Evolutionary conservation across 1,140 invertebrate genomes (phyloP), one percentile per base, ranked within the genome.

Genomic region (Trichonephila clavipes): DNA sequence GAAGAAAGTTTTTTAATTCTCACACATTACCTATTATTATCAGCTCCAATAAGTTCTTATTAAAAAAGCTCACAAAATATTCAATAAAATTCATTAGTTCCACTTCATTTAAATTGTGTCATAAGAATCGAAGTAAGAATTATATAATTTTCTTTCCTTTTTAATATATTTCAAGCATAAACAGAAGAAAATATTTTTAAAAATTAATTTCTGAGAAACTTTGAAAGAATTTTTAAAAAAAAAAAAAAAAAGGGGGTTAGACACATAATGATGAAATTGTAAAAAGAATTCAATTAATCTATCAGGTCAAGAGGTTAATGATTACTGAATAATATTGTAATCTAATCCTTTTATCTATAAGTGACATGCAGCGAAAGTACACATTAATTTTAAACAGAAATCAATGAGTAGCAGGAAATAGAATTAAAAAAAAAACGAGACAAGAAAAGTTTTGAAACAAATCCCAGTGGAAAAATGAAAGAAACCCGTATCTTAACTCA

Each of bases 401-500:
- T 92, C 58, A 87, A 92, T 83, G 72, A 72, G 64, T 44, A 92
- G 91, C 91, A 92, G 91, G 21, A 21, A 21, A 82, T 2, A 34
- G 59, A 59, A 64, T 40, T 28, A 28, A 28, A 64, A 44, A 83
- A n/a, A 24, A 87, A 87, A 62, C 62, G 59, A n/a, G 61, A 92
- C 59, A 87, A 92, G 66, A 77, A 81, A 59, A 86, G 44, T 34
- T 66, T 34, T 40, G 10, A 90, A 44, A 91, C 69, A 85, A 72
- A 92, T 85, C 64, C 44, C 91, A 92, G 21, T 87, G 51, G 83
- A 92, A 92, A 51, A 77, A 34, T 19, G 40, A 87, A 77, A 81
- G 61, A 77, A 86, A 92, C 91, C 91, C 91, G 91, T 92, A 92
- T 92, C 40, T 83, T 12, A 92, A 83, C 61, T 34, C 21, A 87